Evolutionary conservation across 2,888 invertebrate species (phyloP), one percentile per base, ranked within the genome.

Genomic region (Drosophila fulvimacula): DNA sequence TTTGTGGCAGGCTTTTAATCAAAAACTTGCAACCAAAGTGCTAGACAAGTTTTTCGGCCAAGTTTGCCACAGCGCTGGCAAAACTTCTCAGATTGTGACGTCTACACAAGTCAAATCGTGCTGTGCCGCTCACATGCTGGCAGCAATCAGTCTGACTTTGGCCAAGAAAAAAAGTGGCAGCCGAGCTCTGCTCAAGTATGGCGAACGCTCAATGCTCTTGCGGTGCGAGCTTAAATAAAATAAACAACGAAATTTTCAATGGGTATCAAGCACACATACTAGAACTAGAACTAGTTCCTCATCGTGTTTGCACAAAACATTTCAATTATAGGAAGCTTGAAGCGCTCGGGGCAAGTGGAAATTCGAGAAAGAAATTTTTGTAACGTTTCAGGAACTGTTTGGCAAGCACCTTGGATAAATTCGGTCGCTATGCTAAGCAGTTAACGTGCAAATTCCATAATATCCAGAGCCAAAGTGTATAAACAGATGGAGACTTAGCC

Each of bases 81-180:
- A 82, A 81, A 83, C 81, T 88, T 81, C 77, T 74, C 24, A 70
- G 82, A 82, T 88, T 88, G 88, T 82, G 88, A 88, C 88, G 86
- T 86, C 78, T 74, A 83, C 83, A 83, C 82, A 82, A 82, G 88
- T 88, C 82, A 88, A 88, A 86, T 83, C 81, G 78, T 88, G 88
- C 82, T 63, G 65, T 51, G 65, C 49, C 58, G 34, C 63, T 58
- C 52, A 64, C 58, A 58, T 53, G 56, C 53, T 60, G 63, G 49
- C 73, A 65, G 73, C 86, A 88, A 88, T 85, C 80, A 88, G 76
- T 75, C 79, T 57, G 59, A 30, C 57, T 73, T 59, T 27, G 49
- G 57, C 41, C 52, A 53, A 36, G 39, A 46, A 58, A 57, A 57
- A 58, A 21, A 19, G 24, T 3, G 36, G 3, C 49, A 34, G 19